phyloP scores from a whole-genome alignment of 2,888 invertebrate species.

The Muscina levida region DNA sequence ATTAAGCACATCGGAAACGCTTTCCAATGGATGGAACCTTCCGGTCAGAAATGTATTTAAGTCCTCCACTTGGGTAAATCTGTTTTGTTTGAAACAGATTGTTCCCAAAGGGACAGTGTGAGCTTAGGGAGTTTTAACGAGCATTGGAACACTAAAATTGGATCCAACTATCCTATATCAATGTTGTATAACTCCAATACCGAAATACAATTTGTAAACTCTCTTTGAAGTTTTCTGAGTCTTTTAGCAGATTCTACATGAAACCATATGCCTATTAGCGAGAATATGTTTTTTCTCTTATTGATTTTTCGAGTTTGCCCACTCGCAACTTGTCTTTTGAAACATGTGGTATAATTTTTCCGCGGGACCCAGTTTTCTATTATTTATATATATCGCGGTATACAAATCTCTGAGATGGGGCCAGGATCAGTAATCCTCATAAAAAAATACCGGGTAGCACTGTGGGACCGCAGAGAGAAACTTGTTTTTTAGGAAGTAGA shows the following conservation, averaged over 20 bases:
- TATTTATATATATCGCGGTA: too few relatives aligned
- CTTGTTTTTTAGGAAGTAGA: too few relatives aligned
- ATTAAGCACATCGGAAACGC: not conserved
- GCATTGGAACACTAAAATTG: conserved; percentile 40
- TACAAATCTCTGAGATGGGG: too few relatives aligned
- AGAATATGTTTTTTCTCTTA: conserved; percentile 1
- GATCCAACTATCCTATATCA: not conserved
- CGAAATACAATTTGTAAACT: not conserved
- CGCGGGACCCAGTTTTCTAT: not conserved
- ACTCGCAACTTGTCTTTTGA: not conserved
- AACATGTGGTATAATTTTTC: not conserved
- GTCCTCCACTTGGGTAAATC: conserved; percentile 34
- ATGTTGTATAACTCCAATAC: not conserved
- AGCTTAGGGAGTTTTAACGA: conserved; percentile 37
- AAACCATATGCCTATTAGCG: not conserved
- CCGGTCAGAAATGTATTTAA: conserved; percentile 21
- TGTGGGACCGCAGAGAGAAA: too few relatives aligned
- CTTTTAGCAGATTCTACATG: not conserved
- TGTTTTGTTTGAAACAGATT: conserved; percentile 22
- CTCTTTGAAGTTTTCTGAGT: conserved; percentile 12
- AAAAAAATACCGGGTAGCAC: conserved; percentile 21
- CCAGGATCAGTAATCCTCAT: not conserved
- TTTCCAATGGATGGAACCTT: not conserved
- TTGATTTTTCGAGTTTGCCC: not conserved
- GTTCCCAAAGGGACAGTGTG: conserved; percentile 47